These are phyloP conservation scores for Pygocentrus nattereri DNA, from an alignment of 2,797 vertebrate genomes.

Conservation along the genomic window DNA sequence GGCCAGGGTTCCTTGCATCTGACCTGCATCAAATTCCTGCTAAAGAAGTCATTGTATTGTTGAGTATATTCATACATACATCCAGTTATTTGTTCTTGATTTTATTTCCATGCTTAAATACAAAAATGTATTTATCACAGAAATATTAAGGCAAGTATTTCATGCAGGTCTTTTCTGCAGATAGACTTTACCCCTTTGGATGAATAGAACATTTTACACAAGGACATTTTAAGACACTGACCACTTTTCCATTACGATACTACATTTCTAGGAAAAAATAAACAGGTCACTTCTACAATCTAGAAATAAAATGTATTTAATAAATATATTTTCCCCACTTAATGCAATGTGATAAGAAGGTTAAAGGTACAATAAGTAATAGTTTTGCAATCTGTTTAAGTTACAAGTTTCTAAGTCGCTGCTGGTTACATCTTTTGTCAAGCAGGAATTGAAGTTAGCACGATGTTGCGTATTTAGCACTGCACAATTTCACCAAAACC, in stretches of 20 bases:
- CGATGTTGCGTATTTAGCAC: constrained; percentile 13
- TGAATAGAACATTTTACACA: constrained; percentile 28
- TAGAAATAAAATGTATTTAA: constrained; percentile 26
- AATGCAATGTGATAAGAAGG: constrained; percentile 9
- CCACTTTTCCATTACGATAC: constrained; percentile 27
- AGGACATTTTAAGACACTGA: constrained; percentile 39
- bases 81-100: background rate
- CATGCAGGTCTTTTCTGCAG: constrained; percentile 29
- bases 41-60: background rate
- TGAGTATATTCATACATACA: constrained; percentile 15
- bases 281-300: constrained; percentile 29
- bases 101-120: constrained; percentile 10
- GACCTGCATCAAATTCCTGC: constrained; percentile 43
- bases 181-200: constrained; percentile 12
- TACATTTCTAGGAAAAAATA: constrained; percentile 11
- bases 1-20: constrained; percentile 35
- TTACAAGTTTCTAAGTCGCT: too few relatives aligned
- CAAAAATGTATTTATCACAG: constrained; percentile 25
- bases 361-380: constrained; percentile 44
- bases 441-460: constrained; percentile 17
- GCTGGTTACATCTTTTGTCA: constrained; percentile 4
- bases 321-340: constrained; percentile 30
- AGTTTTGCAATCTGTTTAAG: constrained; percentile 25
- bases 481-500: constrained; percentile 16
- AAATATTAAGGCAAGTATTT: constrained; percentile 19